Base-by-base conservation (phyloP, 1,140 invertebrate species). In the Parapsyche elsis region DNA sequence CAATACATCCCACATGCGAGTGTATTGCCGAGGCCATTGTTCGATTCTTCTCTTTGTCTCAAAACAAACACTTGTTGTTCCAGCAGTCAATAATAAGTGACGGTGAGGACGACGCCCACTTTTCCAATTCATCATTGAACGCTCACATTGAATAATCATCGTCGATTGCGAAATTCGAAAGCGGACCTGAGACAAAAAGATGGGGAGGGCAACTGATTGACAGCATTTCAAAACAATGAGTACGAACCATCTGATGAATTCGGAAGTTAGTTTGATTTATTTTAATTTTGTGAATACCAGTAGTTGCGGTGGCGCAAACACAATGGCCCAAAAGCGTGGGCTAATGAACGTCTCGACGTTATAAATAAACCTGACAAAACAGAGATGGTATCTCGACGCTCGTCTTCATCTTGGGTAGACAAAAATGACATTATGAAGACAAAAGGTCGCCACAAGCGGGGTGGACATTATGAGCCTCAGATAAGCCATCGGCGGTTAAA, bases 381-480 rank as follows among this genome's bases (percentile, higher is more conserved):
- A 74, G 9, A 77, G 81, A 80, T 78, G 75, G 16, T 78, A 80
- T 82, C 78, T 74, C 10, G 7, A n/a, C 19, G 53, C 12, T 78
- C 78, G 49, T 82, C 75, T 80, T 82, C 78, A 74, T 82, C 67
- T 45, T 46, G 57, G 57, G 81, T 70, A 74, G 76, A 83, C 81
- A 83, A 83, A 83, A 79, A 83, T 83, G 79, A 83, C 81, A 81
- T 81, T 79, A 81, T 81, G 81, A 81, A 83, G 79, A 83, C 81
- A 81, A 83, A 83, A 83, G 79, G 75, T 73, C 49, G 79, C 76
- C 61, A 57, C 24, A 21, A 38, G n/a, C 44, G 45, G 61, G 49
- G 74, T 44, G 46, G 49, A 82, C 75, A 64, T 77, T 64, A 77
- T 64, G 75, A 64, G 12, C 53, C 26, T 14, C 45, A n/a, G 75